Evolutionary conservation across 23 tunicate genomes (phyloP), one percentile per base, ranked within the genome.

Genomic region (Botrylloides violaceus): DNA sequence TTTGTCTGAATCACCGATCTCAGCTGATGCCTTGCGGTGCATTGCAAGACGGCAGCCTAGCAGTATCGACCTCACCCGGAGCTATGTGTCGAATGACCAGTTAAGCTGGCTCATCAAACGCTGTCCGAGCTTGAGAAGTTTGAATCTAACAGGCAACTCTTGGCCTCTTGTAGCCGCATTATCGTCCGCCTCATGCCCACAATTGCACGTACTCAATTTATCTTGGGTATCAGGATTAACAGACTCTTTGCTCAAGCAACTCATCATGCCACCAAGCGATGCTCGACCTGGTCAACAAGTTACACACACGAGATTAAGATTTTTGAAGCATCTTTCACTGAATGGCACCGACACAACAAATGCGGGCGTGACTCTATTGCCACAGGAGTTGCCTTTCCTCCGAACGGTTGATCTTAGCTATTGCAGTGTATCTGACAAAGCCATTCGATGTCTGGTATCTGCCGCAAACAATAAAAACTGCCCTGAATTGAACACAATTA

Each of bases 111-210:
- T 95, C 4, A 3, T 95, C 30, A 86, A 81, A 47, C 59, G 96
- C 26, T 73, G 75, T 15, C 95, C 95, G 3, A 33, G 60, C 21
- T 36, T 95, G 53, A 64, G 99, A 32, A 78, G 72, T 18, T 64
- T 95, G 23, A 64, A 24, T 63, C 70, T 95, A 1, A 49, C 26
- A 23, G 76, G 86, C 3, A 86, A 78, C 61, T 87, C 99, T 9
- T 87, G 99, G 95, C 61, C 86, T n/a, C 59, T 80, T 1, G 76
- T 71, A 2, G 81, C 95, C 2, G 95, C 99, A 3, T 37, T 95
- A 6, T 29, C 36, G 25, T 62, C 91, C 2, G 99, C 86, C 27
- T 33, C 82, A 1, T 90, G 97, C 49, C 97, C 97, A 2, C 85
- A 81, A 4, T 37, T 90, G 22, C 64, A 68, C 32, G n/a, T 47